A percentile compares a stretch with the other conserved stretches of the same genome.
These are phyloP conservation scores for Tauraco hartlaubi DNA, from an alignment of 2,797 vertebrate species.

Conservation along the genomic window DNA sequence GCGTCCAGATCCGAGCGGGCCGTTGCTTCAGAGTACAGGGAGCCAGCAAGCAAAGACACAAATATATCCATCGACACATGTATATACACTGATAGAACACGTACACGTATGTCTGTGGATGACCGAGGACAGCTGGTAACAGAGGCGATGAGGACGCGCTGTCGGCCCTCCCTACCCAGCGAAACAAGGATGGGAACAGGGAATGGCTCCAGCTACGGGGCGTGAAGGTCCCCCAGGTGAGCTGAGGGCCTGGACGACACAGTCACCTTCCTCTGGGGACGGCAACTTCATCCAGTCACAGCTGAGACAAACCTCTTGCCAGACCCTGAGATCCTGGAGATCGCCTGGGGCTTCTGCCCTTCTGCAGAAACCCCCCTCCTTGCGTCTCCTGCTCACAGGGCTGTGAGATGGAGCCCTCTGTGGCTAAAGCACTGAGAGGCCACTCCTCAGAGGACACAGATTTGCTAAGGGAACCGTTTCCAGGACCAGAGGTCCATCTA, in stretches of 20 bases:
- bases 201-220: neutral
- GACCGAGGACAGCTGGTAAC: conserved; percentile 61
- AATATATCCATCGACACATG: conserved; percentile 81
- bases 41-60: conserved; percentile 82
- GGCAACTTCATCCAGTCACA: neutral
- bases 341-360: rapidly evolving
- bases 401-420: neutral
- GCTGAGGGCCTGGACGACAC: neutral
- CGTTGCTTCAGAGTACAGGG: conserved; percentile 78
- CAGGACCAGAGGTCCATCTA: neutral
- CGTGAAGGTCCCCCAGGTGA: neutral
- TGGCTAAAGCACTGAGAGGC: neutral
- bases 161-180: conserved; percentile 38
- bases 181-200: neutral
- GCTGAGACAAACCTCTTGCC: neutral
- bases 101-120: conserved; percentile 59
- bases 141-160: conserved; percentile 10
- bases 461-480: neutral
- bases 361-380: neutral
- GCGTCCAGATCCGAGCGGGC: neutral
- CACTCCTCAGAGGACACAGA: neutral
- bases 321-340: rapidly evolving
- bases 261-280: neutral
- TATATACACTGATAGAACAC: conserved; percentile 77
- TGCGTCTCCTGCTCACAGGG: neutral